A percentile compares a stretch with the other conserved stretches of the same genome.
These are phyloP conservation scores for Margaritifera margaritifera DNA, from an alignment of 2,888 invertebrate genomes.

Conservation along the genomic window DNA sequence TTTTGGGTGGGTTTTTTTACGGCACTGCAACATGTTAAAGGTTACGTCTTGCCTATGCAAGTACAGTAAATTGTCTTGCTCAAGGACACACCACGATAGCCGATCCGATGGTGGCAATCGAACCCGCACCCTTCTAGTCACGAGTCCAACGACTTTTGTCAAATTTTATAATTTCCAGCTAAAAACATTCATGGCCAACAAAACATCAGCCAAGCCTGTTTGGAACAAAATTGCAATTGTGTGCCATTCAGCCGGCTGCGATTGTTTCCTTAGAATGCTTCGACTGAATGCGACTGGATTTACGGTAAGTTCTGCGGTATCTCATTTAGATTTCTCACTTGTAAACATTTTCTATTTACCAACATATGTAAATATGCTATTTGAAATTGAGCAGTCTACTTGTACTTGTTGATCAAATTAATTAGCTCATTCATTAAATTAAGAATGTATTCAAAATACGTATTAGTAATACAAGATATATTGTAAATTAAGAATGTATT, in stretches of 20 bases:
- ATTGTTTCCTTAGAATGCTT: conserved; percentile 30
- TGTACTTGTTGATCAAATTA: neutral
- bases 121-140: too few species aligned
- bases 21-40: too few species aligned
- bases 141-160: neutral
- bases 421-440: neutral
- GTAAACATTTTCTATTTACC: neutral
- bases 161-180: conserved; percentile 13
- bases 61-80: too few species aligned
- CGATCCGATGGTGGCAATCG: too few species aligned
- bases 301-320: conserved; percentile 7
- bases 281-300: conserved; percentile 12
- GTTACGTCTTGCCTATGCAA: too few species aligned
- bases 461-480: too few species aligned
- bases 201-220: conserved; percentile 10
- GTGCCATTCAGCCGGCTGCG: conserved; percentile 40
- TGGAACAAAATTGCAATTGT: conserved; percentile 26
- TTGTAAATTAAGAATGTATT: too few species aligned
- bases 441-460: neutral
- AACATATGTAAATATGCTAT: neutral
- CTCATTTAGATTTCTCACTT: neutral
- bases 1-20: too few species aligned
- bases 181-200: conserved; percentile 17
- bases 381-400: neutral
- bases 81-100: too few species aligned